These are phyloP conservation scores for Hyposoter dolosus DNA, from an alignment of 2,888 invertebrate species.

Conservation along the genomic window DNA sequence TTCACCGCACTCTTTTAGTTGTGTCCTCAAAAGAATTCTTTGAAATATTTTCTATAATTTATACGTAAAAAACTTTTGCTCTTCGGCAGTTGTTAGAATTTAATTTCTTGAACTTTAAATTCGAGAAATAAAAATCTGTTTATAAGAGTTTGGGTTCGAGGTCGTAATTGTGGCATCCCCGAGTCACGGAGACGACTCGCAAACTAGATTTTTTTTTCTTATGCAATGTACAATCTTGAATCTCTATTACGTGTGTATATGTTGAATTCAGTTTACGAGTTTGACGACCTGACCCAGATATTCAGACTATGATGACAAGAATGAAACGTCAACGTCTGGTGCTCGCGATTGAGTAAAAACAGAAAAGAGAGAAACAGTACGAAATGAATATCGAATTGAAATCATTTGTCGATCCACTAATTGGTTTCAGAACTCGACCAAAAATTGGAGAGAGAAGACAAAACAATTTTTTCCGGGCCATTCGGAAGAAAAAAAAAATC, in stretches of 20 bases:
- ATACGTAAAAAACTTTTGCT: background rate
- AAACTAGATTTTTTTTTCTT: background rate
- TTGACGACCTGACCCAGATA: constrained; percentile 33
- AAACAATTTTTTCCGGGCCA: background rate
- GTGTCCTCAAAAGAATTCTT: background rate
- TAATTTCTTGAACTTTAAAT: background rate
- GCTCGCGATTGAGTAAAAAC: background rate
- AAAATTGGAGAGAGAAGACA: background rate
- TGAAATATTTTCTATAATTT: background rate
- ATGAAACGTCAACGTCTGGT: background rate
- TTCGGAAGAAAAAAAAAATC: background rate
- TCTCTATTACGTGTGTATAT: background rate
- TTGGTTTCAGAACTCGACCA: background rate
- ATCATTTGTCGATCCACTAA: background rate
- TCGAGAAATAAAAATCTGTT: background rate
- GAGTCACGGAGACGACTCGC: background rate
- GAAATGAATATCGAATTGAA: background rate
- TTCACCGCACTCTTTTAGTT: background rate
- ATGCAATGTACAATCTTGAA: constrained; percentile 5
- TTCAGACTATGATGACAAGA: constrained; percentile 11
- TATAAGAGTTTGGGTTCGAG: background rate
- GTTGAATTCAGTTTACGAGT: background rate
- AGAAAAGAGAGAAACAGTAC: background rate
- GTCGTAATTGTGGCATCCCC: background rate
- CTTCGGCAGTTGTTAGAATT: background rate